Evolutionary conservation across 1,140 invertebrate genomes (phyloP), one percentile per base, ranked within the genome.

Genomic region (Marisa cornuarietis): DNA sequence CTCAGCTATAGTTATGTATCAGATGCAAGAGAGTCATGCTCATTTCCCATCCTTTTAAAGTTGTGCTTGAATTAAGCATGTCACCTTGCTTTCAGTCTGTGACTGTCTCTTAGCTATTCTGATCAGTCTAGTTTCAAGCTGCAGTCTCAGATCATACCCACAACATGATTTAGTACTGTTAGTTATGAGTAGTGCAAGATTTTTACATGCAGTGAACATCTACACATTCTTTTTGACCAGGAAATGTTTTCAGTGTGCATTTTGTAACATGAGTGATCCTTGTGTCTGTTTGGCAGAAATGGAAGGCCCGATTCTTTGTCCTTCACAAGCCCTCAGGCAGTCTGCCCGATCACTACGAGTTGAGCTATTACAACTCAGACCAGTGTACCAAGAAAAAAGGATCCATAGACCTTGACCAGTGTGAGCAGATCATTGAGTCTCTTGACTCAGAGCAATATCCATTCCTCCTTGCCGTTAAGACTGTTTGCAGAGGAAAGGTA

Each of bases 271-370:
- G 18, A 42, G n/a, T 31, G 54, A 42, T 22, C 13, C 49, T n/a
- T 80, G 75, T 76, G 76, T 83, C 83, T 86, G 78, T 87, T 80
- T 93, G 91, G 31, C 90, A 99, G 97, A 95, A 96, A 93, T 98
- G 97, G 97, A 94, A 96, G 88, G 94, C 94, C 90, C 93, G 97
- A 83, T 99, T 96, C 95, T 98, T 98, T 92, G 95, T 96, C 66
- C 92, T 99, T 79, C 85, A 83, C 78, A 94, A 95, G 83, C 95
- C 96, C 87, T 95, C 95, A 77, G 96, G 96, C 81, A 95, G 97
- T 88, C 93, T 98, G 83, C 97, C 97, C 75, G 96, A 95, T 76
- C 96, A 98, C 91, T 98, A 96, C 92, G 95, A 96, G 87, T 92
- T 99, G 79, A 96, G 97, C 88, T 99, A 99, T 91, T 98, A 96